Conservation (phyloP, 2,888 invertebrate species). For the Hartigia nigra region DNA sequence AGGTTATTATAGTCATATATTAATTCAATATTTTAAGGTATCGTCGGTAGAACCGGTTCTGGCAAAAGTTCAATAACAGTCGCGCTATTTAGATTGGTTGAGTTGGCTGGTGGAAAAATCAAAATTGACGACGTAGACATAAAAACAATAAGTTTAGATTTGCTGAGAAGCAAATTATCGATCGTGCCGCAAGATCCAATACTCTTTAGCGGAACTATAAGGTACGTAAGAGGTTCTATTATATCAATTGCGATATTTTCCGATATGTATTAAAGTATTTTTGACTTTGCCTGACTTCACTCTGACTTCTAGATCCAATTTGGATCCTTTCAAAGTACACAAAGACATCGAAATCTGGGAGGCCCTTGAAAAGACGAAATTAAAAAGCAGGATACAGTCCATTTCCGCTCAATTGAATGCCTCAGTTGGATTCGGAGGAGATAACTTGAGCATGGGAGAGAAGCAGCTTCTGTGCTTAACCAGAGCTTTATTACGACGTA, state of each 20-base stretch:
- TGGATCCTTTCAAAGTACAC: slow-evolving; percentile 64
- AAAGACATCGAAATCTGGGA: slow-evolving; percentile 64
- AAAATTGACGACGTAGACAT: slow-evolving; percentile 70
- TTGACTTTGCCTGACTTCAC: background rate
- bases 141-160: slow-evolving; percentile 51
- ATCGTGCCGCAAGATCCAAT: slow-evolving; percentile 75
- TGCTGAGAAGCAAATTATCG: slow-evolving; percentile 67
- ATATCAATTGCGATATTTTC: background rate
- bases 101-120: slow-evolving; percentile 68
- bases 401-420: slow-evolving; percentile 64
- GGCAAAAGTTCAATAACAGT: slow-evolving; percentile 72
- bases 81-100: slow-evolving; percentile 72
- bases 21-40: slow-evolving; percentile 51
- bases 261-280: background rate
- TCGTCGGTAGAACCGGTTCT: slow-evolving; percentile 67
- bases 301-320: slow-evolving; percentile 60
- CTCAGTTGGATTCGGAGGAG: slow-evolving; percentile 63
- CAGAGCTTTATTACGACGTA: slow-evolving; percentile 69
- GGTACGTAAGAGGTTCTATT: slow-evolving; percentile 52
- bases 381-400: slow-evolving; percentile 64
- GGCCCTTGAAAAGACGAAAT: slow-evolving; percentile 65
- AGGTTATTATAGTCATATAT: background rate
- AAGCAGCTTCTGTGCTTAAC: slow-evolving; percentile 74
- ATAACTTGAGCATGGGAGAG: slow-evolving; percentile 68
- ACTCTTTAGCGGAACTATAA: slow-evolving; percentile 71